phyloP scores from a whole-genome alignment of 2,113 vertebrate species.

The Myxocyprinus asiaticus region DNA sequence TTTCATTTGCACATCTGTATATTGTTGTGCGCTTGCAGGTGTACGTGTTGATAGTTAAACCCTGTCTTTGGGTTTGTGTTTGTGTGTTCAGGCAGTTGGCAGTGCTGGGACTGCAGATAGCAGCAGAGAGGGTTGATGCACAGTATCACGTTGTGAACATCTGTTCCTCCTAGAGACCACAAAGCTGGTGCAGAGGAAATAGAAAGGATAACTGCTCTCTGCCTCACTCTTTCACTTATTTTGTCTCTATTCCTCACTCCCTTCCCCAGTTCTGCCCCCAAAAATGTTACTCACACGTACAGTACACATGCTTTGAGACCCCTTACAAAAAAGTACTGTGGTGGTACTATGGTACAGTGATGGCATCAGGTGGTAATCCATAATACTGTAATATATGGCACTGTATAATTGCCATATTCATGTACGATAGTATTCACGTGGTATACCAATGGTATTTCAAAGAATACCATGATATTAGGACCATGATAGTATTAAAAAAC shows the following conservation, averaged over 20 bases:
- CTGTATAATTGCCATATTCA: no score
- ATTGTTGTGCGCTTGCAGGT: conserved; percentile 30
- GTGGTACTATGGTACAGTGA: no score
- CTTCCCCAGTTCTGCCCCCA: not conserved
- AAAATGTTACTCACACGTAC: not conserved
- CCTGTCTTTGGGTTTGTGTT: conserved; percentile 33
- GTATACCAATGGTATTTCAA: no score
- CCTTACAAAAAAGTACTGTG: no score
- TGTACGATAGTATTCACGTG: no score
- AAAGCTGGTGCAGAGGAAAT: conserved; percentile 76
- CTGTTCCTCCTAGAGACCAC: conserved; percentile 81
- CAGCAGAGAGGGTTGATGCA: conserved; percentile 70
- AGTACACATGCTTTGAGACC: no score
- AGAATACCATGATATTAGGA: no score
- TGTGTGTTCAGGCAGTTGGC: conserved; percentile 70
- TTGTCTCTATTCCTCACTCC: conserved; percentile 9
- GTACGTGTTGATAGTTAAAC: conserved; percentile 46
- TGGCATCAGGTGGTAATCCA: no score
- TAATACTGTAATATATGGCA: no score
- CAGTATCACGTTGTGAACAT: conserved; percentile 82
- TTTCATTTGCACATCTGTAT: conserved; percentile 42
- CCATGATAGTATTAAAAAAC: no score
- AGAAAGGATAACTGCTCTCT: conserved; percentile 69
- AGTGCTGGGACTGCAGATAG: conserved; percentile 75
- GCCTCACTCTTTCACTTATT: conserved; percentile 13